These are phyloP conservation scores for Condylura cristata DNA, from an alignment of 2,113 vertebrate species.

Conservation along the genomic window DNA sequence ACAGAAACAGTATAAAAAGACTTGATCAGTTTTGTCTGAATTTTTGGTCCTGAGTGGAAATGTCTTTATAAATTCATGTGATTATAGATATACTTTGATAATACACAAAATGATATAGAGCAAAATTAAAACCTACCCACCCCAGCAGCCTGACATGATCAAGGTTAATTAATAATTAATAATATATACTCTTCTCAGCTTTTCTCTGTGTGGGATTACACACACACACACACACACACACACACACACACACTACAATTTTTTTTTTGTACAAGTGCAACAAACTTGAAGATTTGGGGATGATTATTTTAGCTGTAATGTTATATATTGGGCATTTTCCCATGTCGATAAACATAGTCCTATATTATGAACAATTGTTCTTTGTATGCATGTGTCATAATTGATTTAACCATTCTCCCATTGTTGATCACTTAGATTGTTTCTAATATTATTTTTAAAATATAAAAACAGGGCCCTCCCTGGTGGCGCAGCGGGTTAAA, in stretches of 20 bases:
- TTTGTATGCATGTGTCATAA: not conserved
- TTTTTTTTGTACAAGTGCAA: not conserved
- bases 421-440: not conserved
- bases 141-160: not conserved
- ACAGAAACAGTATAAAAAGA: not conserved
- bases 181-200: not conserved
- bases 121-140: not conserved
- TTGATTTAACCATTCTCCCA: not conserved
- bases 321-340: conserved; percentile 41
- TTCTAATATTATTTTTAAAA: not conserved
- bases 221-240: not conserved
- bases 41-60: not conserved
- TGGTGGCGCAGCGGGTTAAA: too few relatives aligned
- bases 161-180: not conserved
- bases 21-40: not conserved
- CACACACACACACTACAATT: not conserved
- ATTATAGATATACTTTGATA: not conserved
- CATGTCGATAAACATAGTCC: conserved; percentile 44
- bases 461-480: too few relatives aligned
- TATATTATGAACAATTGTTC: not conserved
- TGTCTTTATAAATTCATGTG: not conserved
- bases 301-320: conserved; percentile 65
- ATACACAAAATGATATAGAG: not conserved
- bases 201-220: not conserved
- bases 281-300: not conserved